phyloP scores from a whole-genome alignment of 2,888 invertebrate species.

The Callimorpha dominula region DNA sequence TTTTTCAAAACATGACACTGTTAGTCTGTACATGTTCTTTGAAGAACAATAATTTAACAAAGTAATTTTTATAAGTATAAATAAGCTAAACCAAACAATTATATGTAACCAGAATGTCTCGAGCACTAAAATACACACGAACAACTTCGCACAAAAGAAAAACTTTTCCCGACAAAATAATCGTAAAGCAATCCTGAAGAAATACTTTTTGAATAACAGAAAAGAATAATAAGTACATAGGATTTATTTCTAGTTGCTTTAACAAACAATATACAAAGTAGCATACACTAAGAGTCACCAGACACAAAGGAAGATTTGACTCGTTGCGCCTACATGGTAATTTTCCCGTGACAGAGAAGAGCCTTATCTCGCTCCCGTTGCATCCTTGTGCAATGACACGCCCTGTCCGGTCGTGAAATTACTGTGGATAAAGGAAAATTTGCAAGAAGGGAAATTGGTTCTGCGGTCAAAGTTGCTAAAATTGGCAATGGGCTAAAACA shows the following conservation, averaged over 20 bases:
- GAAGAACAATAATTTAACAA: not conserved
- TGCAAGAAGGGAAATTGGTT: slow-evolving; percentile 29
- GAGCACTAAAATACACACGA: not conserved
- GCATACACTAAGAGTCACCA: slow-evolving; percentile 1
- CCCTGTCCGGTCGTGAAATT: slow-evolving; percentile 39
- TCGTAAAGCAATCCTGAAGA: not conserved
- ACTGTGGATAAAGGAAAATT: slow-evolving; percentile 40
- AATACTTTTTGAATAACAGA: slow-evolving; percentile 2
- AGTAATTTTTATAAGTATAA: slow-evolving; percentile 10
- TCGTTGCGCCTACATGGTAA: slow-evolving; percentile 49
- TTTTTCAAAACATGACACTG: not conserved
- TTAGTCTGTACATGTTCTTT: not conserved
- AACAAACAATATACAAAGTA: not conserved
- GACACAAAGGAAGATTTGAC: slow-evolving; percentile 25
- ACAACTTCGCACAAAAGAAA: slow-evolving; percentile 15
- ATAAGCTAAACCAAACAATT: slow-evolving; percentile 11
- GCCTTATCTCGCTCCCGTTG: slow-evolving; percentile 51
- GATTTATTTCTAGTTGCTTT: not conserved
- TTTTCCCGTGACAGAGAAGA: slow-evolving; percentile 56
- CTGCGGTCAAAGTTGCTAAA: slow-evolving; percentile 21
- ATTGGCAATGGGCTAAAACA: not conserved
- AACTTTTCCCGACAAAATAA: slow-evolving; percentile 4
- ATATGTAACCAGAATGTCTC: not conserved
- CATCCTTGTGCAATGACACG: slow-evolving; percentile 37
- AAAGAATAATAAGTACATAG: not conserved